phyloP scores from a whole-genome alignment of 2,113 vertebrate species.

The Lycocorax pyrrhopterus region DNA sequence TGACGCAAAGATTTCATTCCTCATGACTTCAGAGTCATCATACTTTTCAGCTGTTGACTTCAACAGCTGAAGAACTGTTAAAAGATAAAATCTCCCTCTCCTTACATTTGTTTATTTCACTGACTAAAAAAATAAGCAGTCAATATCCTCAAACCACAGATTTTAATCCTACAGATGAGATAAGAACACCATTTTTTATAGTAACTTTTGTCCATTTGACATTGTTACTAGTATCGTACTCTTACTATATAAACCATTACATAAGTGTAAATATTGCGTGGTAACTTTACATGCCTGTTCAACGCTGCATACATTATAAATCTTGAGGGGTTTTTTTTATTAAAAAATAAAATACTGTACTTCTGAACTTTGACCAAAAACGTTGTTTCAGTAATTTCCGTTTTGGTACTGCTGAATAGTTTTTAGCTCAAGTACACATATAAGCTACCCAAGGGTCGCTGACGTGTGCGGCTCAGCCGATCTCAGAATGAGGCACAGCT shows the following conservation, averaged over 20 bases:
- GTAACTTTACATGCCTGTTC: background rate
- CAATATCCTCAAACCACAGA: background rate
- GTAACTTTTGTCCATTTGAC: background rate
- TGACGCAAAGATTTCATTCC: background rate
- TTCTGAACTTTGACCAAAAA: background rate
- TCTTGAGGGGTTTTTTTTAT: background rate
- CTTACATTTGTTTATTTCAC: background rate
- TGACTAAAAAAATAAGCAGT: background rate
- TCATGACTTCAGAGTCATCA: rapidly evolving
- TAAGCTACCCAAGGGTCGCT: background rate
- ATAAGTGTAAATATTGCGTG: background rate
- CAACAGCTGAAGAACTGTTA: background rate
- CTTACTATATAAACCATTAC: background rate
- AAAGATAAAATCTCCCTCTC: background rate
- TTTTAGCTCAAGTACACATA: background rate
- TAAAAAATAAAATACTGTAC: background rate
- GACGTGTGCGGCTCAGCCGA: background rate
- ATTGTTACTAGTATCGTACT: background rate
- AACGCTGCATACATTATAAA: rapidly evolving
- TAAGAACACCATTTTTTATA: rapidly evolving
- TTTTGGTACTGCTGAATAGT: rapidly evolving
- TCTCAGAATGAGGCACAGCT: background rate
- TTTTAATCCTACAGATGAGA: background rate
- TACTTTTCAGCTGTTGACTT: background rate
- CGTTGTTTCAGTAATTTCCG: background rate